Conservation (phyloP, 2,888 invertebrate genomes). For the Antheraea yamamai region DNA sequence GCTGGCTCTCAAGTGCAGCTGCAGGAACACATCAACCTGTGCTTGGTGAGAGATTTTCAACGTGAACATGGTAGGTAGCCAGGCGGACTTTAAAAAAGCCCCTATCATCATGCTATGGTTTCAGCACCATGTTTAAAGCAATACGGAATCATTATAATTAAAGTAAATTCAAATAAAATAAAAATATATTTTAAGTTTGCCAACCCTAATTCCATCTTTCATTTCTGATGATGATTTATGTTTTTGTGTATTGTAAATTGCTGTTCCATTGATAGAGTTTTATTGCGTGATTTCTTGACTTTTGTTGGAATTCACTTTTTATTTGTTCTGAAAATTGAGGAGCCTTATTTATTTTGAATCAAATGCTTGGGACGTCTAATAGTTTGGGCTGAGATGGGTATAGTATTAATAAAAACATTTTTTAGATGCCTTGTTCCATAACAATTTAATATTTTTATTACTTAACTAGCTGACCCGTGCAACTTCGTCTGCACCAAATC, state of each 20-base stretch:
- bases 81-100: no score
- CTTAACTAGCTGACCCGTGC: no score
- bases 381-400: not conserved
- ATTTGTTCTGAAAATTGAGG: slow-evolving; percentile 5
- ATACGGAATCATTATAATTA: not conserved
- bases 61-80: no score
- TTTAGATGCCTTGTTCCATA: not conserved
- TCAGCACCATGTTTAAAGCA: no score
- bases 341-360: slow-evolving; percentile 8
- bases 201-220: slow-evolving; percentile 2
- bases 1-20: no score
- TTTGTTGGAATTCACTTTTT: not conserved
- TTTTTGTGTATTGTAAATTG: slow-evolving; percentile 9
- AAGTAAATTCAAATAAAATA: not conserved
- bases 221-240: slow-evolving; percentile 10
- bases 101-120: no score
- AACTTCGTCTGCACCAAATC: no score
- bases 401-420: not conserved
- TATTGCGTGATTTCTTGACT: slow-evolving; percentile 9
- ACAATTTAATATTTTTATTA: not conserved
- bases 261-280: slow-evolving; percentile 3
- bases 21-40: no score
- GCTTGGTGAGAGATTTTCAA: no score
- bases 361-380: not conserved
- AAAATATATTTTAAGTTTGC: not conserved